Conservation (phyloP, 92 coral and sea anemone species). For the Epizoanthus illoricatus region DNA sequence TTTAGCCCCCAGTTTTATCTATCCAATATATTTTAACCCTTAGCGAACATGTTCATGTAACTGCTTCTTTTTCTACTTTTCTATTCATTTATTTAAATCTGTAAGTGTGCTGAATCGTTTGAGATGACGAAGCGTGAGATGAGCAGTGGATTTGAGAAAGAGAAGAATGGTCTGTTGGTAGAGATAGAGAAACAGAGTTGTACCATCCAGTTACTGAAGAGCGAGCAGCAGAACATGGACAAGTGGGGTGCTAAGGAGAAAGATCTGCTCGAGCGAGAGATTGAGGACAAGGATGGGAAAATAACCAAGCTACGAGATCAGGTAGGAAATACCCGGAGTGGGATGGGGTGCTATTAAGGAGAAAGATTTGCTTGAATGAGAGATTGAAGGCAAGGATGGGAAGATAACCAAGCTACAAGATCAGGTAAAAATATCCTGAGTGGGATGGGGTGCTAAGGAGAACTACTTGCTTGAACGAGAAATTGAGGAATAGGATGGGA, state of each 20-base stretch:
- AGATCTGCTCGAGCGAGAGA: constrained; percentile 31
- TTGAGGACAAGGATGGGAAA: constrained; percentile 25
- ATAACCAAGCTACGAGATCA: constrained; percentile 16
- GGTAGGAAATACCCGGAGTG: background rate
- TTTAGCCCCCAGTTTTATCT: too few relatives aligned
- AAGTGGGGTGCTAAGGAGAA: constrained; percentile 38
- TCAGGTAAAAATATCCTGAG: constrained; percentile 11
- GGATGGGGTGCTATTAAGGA: too few relatives aligned
- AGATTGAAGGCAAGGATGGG: constrained; percentile 56
- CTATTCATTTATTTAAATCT: too few relatives aligned
- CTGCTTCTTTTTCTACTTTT: too few relatives aligned
- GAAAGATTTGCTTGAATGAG: too few relatives aligned
- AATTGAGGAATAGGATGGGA: constrained; percentile 12
- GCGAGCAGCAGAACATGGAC: constrained; percentile 9
- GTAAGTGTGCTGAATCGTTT: constrained; percentile 6
- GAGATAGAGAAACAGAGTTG: constrained; percentile 24
- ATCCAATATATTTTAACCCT: too few relatives aligned
- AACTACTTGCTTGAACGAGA: constrained; percentile 17
- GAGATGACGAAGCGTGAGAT: constrained; percentile 31
- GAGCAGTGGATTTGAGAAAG: constrained; percentile 39
- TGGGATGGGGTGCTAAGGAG: background rate
- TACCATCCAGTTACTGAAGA: constrained; percentile 30
- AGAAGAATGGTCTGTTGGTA: constrained; percentile 37
- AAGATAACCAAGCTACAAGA: constrained; percentile 23
- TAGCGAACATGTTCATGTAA: too few relatives aligned